A percentile compares a stretch with the other conserved stretches of the same genome.
These are phyloP conservation scores for Pristionchus japonicus DNA, from an alignment of 2,888 invertebrate species.

Conservation along the genomic window DNA sequence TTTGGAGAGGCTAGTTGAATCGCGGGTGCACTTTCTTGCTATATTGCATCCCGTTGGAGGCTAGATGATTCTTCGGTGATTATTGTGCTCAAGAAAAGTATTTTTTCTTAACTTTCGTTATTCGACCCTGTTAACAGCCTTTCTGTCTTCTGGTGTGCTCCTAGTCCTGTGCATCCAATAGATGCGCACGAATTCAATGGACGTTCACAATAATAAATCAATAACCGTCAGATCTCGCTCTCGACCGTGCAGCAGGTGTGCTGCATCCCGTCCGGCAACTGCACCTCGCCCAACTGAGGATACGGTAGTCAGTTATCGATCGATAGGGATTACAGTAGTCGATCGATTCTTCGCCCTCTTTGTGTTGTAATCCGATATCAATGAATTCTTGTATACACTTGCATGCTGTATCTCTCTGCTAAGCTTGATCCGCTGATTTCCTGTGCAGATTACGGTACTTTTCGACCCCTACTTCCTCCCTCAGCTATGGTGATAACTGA, in stretches of 20 bases:
- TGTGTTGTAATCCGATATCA: no score
- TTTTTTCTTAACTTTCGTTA: no score
- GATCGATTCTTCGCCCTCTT: neutral
- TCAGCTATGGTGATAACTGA: neutral
- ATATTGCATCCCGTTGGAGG: no score
- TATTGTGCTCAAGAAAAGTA: no score
- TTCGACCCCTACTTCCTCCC: neutral
- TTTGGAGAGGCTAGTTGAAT: no score
- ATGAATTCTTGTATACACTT: no score
- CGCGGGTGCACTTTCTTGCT: no score
- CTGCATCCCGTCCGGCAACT: slow-evolving; percentile 68
- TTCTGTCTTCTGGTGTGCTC: no score
- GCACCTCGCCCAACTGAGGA: slow-evolving; percentile 84
- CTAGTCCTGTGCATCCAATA: no score
- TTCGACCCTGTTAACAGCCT: no score
- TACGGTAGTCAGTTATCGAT: slow-evolving; percentile 84
- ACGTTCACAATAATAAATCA: neutral
- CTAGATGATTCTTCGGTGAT: no score
- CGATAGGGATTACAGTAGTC: neutral
- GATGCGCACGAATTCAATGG: no score
- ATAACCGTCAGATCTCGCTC: slow-evolving; percentile 58
- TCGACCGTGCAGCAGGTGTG: slow-evolving; percentile 66
- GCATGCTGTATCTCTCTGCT: neutral
- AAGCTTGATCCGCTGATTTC: neutral
- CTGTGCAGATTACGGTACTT: neutral